phyloP scores from a whole-genome alignment of 1,140 invertebrate species.

The Polyergus mexicanus region DNA sequence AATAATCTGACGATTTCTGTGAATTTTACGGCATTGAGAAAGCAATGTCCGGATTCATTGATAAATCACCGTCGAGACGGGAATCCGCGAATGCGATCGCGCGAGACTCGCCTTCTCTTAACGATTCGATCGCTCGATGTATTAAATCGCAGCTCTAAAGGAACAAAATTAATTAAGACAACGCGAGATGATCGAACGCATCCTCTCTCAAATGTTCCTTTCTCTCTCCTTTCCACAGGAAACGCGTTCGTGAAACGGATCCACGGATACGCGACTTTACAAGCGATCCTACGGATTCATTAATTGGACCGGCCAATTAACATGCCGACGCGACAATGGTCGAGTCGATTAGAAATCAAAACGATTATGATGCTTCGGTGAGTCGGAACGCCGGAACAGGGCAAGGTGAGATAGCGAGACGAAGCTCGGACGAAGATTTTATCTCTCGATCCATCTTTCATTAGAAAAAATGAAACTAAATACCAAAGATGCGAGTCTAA shows the following conservation, averaged over 20 bases:
- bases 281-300: conserved; percentile 28
- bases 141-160: conserved; percentile 33
- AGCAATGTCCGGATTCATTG: conserved; percentile 7
- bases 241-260: conserved; percentile 6
- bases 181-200: conserved; percentile 31
- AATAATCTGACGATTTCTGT: conserved; percentile 27
- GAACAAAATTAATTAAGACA: conserved; percentile 50
- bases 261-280: conserved; percentile 4
- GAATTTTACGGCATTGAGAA: conserved; percentile 7
- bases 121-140: neutral
- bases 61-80: conserved; percentile 34
- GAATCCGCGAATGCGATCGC: neutral
- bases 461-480: conserved; percentile 85
- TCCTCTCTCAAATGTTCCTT: neutral
- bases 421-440: conserved; percentile 73
- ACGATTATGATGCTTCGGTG: conserved; percentile 81
- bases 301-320: conserved; percentile 82
- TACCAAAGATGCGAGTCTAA: conserved; percentile 80
- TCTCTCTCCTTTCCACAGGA: neutral
- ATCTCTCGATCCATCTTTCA: conserved; percentile 82
- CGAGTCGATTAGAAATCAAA: conserved; percentile 84
- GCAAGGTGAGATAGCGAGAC: conserved; percentile 54
- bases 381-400: conserved; percentile 72
- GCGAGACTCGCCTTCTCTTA: conserved; percentile 10
- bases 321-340: conserved; percentile 80